These are phyloP conservation scores for Diadumene lineata DNA, from an alignment of 92 coral and sea anemone genomes.

Conservation along the genomic window DNA sequence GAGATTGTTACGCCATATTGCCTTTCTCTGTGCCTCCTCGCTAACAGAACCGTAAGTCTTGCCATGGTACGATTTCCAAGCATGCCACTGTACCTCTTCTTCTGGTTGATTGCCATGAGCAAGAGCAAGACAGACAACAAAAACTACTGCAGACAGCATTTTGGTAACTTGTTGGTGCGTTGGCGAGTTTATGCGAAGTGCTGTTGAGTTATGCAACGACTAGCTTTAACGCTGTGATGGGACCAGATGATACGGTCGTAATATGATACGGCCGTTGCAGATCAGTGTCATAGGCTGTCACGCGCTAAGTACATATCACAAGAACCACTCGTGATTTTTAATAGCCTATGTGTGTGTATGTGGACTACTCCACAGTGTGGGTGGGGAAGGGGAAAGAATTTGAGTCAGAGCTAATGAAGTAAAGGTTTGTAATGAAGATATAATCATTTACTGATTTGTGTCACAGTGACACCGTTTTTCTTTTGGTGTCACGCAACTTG, in stretches of 20 bases:
- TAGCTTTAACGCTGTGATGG: conserved; percentile 14
- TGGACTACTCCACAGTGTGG: no score
- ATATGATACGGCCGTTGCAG: conserved; percentile 4
- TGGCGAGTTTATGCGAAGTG: background rate
- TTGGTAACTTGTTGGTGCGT: background rate
- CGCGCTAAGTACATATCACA: background rate
- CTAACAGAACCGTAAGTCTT: conserved; percentile 39
- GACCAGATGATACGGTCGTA: conserved; percentile 21
- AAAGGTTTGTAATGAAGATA: no score
- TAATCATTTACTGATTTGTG: no score
- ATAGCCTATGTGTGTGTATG: no score
- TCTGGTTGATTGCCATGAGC: conserved; percentile 34
- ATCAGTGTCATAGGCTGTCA: conserved; percentile 1
- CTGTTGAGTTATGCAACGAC: background rate
- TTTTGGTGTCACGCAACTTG: no score
- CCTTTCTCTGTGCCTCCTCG: conserved; percentile 62
- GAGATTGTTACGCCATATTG: conserved; percentile 70
- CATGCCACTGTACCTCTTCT: conserved; percentile 61
- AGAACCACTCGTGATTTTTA: background rate
- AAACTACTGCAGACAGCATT: conserved; percentile 41
- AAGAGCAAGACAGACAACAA: conserved; percentile 27
- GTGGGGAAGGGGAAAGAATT: background rate
- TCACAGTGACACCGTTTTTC: no score
- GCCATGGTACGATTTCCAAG: conserved; percentile 66
- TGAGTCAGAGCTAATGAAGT: background rate